phyloP scores from a whole-genome alignment of 2,797 vertebrate genomes.

The Microcaecilia unicolor region DNA sequence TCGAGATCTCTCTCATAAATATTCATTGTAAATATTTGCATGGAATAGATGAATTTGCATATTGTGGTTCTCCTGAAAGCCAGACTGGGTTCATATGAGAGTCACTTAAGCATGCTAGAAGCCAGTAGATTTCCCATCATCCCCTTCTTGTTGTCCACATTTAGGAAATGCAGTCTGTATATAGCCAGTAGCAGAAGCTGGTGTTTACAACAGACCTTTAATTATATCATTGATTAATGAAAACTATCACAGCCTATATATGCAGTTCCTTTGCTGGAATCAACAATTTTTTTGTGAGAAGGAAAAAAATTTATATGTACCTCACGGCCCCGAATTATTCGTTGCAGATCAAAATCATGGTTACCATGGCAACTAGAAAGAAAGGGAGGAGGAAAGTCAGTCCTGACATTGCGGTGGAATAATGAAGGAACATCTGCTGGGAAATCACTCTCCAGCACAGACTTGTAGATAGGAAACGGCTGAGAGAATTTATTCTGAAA shows the following conservation, averaged over 20 bases:
- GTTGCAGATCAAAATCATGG: constrained; percentile 45
- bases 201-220: constrained; percentile 1
- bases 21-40: too few relatives aligned
- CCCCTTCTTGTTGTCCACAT: constrained; percentile 15
- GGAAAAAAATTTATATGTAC: constrained; percentile 20
- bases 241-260: constrained; percentile 3
- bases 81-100: too few relatives aligned
- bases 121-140: not conserved
- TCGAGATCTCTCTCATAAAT: too few relatives aligned
- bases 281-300: constrained; percentile 25
- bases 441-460: constrained; percentile 33
- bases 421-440: constrained; percentile 48
- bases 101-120: too few relatives aligned
- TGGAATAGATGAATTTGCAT: too few relatives aligned
- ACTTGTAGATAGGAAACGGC: constrained; percentile 15
- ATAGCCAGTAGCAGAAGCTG: constrained; percentile 8
- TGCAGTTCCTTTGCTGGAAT: constrained; percentile 21
- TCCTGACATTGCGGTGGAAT: constrained; percentile 35
- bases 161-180: not conserved
- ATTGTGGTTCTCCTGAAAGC: too few relatives aligned
- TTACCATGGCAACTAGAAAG: constrained; percentile 61
- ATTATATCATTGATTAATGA: constrained; percentile 11
- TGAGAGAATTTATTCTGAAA: constrained; percentile 28
- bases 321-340: constrained; percentile 34
- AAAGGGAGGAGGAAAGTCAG: constrained; percentile 31